A percentile compares a stretch with the other conserved stretches of the same genome.
Conservation (phyloP, 2,113 vertebrate species). For the Cebidichthys violaceus region DNA sequence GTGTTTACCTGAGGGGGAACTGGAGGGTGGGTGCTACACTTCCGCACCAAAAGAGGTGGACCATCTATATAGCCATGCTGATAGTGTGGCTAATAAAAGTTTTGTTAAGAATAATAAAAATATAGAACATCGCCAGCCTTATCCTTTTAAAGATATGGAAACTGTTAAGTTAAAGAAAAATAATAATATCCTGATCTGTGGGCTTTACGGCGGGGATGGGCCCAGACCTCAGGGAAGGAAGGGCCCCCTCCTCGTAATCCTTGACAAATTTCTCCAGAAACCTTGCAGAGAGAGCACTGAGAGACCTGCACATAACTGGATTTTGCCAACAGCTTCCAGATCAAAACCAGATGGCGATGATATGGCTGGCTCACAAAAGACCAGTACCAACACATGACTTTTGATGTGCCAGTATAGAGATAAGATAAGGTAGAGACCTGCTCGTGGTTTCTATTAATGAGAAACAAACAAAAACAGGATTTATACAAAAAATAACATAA, state of each 20-base stretch:
- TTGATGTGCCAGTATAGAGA: conserved; percentile 35
- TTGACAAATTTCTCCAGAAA: conserved; percentile 45
- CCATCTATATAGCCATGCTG: neutral
- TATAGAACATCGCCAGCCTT: neutral
- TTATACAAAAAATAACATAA: conserved; percentile 47
- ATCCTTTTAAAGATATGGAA: neutral
- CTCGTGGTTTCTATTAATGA: neutral
- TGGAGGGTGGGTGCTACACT: neutral
- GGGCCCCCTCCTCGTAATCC: conserved; percentile 31
- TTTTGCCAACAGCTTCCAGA: conserved; percentile 50
- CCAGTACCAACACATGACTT: conserved; percentile 50
- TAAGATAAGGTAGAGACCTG: conserved; percentile 34
- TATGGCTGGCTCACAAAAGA: conserved; percentile 35
- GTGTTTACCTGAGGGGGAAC: neutral
- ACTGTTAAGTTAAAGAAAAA: conserved; percentile 12
- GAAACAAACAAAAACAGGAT: conserved; percentile 29
- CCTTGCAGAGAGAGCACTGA: conserved; percentile 6
- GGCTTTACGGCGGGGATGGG: neutral
- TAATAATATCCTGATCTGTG: neutral
- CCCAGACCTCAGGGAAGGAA: neutral
- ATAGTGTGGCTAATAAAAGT: neutral
- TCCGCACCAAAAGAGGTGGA: neutral
- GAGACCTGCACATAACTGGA: conserved; percentile 10
- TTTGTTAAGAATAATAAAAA: conserved; percentile 2
- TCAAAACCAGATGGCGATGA: conserved; percentile 68